These are phyloP conservation scores for Phymatocera aterrima DNA, from an alignment of 2,888 invertebrate species.

Conservation along the genomic window DNA sequence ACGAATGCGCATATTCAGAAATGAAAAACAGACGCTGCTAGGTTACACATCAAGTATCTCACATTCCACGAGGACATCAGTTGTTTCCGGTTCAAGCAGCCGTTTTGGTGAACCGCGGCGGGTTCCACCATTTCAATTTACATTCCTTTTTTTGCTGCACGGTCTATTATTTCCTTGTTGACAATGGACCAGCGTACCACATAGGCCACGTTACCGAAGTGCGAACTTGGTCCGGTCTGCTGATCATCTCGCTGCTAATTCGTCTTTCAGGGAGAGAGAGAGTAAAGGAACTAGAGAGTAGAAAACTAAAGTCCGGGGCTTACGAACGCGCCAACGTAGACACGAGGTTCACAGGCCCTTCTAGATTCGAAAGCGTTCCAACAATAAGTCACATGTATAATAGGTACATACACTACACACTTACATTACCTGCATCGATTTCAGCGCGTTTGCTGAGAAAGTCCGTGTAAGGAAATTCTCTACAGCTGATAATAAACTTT, in stretches of 20 bases:
- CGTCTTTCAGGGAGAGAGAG: too few relatives aligned
- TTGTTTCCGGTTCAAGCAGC: conserved; percentile 5
- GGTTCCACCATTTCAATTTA: neutral
- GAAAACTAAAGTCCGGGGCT: too few relatives aligned
- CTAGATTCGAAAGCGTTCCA: neutral
- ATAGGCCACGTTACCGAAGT: neutral
- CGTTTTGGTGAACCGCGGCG: neutral
- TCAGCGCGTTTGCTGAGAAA: neutral
- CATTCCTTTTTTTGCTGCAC: neutral
- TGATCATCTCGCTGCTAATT: too few relatives aligned
- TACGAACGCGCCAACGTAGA: too few relatives aligned
- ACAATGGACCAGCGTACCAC: neutral
- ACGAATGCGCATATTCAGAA: neutral
- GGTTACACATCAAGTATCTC: neutral
- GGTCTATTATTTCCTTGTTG: neutral
- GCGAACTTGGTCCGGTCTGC: too few relatives aligned
- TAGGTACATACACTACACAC: too few relatives aligned
- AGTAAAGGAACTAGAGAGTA: too few relatives aligned
- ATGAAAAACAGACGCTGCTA: neutral
- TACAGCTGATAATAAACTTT: neutral
- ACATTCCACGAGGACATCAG: conserved; percentile 7
- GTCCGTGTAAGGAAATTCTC: neutral
- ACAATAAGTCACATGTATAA: neutral
- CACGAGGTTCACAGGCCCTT: neutral
- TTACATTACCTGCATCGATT: neutral